Conservation (phyloP, 35 echinoderm and acorn worm genomes). For the Hemicentrotus pulcherrimus region DNA sequence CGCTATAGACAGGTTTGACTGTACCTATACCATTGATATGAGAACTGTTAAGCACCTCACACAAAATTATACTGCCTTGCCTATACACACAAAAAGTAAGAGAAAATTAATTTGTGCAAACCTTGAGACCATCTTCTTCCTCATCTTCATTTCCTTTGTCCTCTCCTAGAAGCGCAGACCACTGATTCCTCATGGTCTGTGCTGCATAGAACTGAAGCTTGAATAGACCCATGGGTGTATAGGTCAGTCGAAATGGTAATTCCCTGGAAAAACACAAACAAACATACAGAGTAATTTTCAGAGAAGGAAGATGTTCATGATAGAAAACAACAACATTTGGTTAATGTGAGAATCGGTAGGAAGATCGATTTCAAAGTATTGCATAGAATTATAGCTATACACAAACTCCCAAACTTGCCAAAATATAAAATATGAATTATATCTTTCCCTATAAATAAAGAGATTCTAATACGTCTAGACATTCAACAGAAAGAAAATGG, state of each 20-base stretch:
- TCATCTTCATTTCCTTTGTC: conserved; percentile 69
- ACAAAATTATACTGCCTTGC: not conserved
- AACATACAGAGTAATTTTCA: not conserved
- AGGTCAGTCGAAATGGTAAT: conserved; percentile 75
- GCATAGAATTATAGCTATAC: not conserved
- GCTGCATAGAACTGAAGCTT: conserved; percentile 99
- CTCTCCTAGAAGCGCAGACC: conserved; percentile 78
- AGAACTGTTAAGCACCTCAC: not conserved
- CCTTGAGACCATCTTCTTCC: conserved; percentile 95
- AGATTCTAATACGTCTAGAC: not conserved
- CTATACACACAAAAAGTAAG: not conserved
- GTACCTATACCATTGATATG: too few relatives aligned
- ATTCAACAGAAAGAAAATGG: not conserved
- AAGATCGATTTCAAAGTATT: not conserved
- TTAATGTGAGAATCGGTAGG: too few relatives aligned
- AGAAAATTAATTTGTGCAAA: not conserved
- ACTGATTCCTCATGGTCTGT: conserved; percentile 94
- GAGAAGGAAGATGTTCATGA: too few relatives aligned
- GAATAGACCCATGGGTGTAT: conserved; percentile 86
- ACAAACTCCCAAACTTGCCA: not conserved
- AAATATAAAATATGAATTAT: not conserved
- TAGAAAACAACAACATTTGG: too few relatives aligned
- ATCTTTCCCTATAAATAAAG: not conserved
- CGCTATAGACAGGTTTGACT: too few relatives aligned
- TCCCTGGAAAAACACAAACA: conserved; percentile 47